Evolutionary conservation across 2,797 vertebrate species (phyloP).

Genomic region (Malacoctenus gilli): DNA sequence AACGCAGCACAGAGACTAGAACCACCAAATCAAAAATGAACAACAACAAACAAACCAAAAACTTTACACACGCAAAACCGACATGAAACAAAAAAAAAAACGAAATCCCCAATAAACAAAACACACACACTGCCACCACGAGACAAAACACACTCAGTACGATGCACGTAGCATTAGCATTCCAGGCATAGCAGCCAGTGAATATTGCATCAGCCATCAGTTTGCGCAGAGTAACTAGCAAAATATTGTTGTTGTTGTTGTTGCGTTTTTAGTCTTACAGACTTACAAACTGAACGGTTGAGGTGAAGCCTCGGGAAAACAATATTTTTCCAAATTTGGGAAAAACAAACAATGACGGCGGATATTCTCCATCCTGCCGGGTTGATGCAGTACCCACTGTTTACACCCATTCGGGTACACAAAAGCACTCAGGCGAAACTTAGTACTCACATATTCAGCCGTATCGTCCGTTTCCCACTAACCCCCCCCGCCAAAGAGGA

Average conservation of each 20-base stretch:
- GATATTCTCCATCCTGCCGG: slow-evolving; percentile 27
- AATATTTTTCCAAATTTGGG: slow-evolving; percentile 43
- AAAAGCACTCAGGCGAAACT: slow-evolving; percentile 72
- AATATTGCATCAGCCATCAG: slow-evolving; percentile 78
- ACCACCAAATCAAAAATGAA: slow-evolving; percentile 29
- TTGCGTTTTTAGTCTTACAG: slow-evolving; percentile 11
- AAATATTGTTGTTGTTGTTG: slow-evolving; percentile 24
- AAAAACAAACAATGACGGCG: slow-evolving; percentile 28
- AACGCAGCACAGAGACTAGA: slow-evolving; percentile 18
- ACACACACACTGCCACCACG: slow-evolving; percentile 23
- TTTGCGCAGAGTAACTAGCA: slow-evolving; percentile 39
- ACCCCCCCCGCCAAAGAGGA: slow-evolving; percentile 77
- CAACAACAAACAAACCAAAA: slow-evolving; percentile 6
- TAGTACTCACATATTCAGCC: slow-evolving; percentile 96
- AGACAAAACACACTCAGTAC: slow-evolving; percentile 56
- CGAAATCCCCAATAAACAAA: slow-evolving; percentile 5
- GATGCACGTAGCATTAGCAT: slow-evolving; percentile 60
- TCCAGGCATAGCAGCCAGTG: slow-evolving; percentile 65
- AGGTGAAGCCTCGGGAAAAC: slow-evolving; percentile 40
- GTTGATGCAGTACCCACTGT: slow-evolving; percentile 80
- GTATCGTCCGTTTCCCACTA: slow-evolving; percentile 99
- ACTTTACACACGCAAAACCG: slow-evolving; percentile 22
- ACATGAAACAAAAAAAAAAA: slow-evolving; percentile 13
- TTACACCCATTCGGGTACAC: slow-evolving; percentile 51
- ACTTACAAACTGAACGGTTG: slow-evolving; percentile 19